These are phyloP conservation scores for Bombus confusus DNA, from an alignment of 1,140 invertebrate genomes.

Conservation along the genomic window DNA sequence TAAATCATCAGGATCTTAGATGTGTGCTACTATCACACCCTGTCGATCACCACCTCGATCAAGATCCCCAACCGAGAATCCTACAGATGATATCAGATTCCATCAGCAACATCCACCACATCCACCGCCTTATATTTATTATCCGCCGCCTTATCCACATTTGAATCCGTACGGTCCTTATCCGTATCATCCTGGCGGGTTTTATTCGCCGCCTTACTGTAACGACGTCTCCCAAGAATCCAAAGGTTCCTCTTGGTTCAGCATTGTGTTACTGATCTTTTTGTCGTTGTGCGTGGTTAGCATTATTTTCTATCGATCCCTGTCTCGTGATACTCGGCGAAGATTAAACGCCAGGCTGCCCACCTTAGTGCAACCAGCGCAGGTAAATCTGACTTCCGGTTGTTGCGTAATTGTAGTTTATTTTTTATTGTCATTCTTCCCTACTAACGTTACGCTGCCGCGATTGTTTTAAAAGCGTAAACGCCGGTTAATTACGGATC, in stretches of 20 bases:
- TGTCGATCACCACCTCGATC: constrained; percentile 19
- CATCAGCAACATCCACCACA: constrained; percentile 26
- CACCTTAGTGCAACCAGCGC: constrained; percentile 18
- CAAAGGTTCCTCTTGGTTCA: constrained; percentile 27
- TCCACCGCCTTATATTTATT: constrained; percentile 42
- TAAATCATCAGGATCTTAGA: constrained; percentile 28
- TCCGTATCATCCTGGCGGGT: constrained; percentile 27
- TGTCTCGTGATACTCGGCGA: constrained; percentile 45
- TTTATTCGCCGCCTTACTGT: constrained; percentile 44
- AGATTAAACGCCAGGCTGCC: constrained; percentile 37
- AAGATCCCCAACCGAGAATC: not conserved
- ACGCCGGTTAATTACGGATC: not conserved
- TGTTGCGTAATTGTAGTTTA: constrained; percentile 10
- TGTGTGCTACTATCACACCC: constrained; percentile 43
- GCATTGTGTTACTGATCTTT: constrained; percentile 43
- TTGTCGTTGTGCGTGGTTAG: constrained; percentile 7
- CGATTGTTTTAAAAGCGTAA: not conserved
- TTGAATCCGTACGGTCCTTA: constrained; percentile 52
- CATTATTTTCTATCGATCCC: constrained; percentile 38
- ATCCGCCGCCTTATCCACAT: constrained; percentile 38
- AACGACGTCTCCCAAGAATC: constrained; percentile 26
- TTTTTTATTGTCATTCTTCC: constrained; percentile 6
- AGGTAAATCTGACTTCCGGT: constrained; percentile 49
- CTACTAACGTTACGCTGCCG: not conserved
- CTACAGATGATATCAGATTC: constrained; percentile 9